Base-by-base conservation (phyloP, 2,113 vertebrate genomes). In the Sceloporus undulatus region DNA sequence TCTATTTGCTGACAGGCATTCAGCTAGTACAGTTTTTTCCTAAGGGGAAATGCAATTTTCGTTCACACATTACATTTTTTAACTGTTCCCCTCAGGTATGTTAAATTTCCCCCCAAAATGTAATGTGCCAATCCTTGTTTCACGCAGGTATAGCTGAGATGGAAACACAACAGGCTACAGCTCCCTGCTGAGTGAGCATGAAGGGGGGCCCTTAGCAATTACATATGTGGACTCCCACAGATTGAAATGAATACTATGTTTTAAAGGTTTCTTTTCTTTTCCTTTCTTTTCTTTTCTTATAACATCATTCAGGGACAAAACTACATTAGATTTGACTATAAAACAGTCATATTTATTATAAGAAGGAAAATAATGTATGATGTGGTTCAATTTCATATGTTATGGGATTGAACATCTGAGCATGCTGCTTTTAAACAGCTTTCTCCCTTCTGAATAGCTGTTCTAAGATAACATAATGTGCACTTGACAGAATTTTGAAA, bases 291-390 rank as follows among this genome's bases (percentile, higher is more conserved):
- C 13, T 27, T 19, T 21, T 52, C 13, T 66, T 42, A 66, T 42
- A 66, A 76, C 14, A 18, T 38, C 21, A 52, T 14, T 92, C 70
- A 40, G 38, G 89, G 88, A 29, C 85, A 92, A 92, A 89, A 70
- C 84, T 65, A 90, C 81, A 87, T 62, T 10, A 85, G 2, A 66
- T 92, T 83, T 86, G 73, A 92, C 79, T 90, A 87, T 81, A 86
- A 90, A 85, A 85, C 29, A 62, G 1, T 23, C 84, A 40, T 88
- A 42, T 42, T 91, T 93, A 81, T 93, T 56, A 25, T 40, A 86
- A 89, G 71, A 92, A 86, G 79, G 82, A 82, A 91, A 79, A 48
- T 42, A 88, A 23, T 10, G 6, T 29, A 62, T 1, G 5, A 86
- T 86, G 89, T 71, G 87, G 75, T 84, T 82, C 40, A 80, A 65